Evolutionary conservation across 2,797 vertebrate species (phyloP), one percentile per base, ranked within the genome.

Genomic region (Hyperoplus immaculatus): DNA sequence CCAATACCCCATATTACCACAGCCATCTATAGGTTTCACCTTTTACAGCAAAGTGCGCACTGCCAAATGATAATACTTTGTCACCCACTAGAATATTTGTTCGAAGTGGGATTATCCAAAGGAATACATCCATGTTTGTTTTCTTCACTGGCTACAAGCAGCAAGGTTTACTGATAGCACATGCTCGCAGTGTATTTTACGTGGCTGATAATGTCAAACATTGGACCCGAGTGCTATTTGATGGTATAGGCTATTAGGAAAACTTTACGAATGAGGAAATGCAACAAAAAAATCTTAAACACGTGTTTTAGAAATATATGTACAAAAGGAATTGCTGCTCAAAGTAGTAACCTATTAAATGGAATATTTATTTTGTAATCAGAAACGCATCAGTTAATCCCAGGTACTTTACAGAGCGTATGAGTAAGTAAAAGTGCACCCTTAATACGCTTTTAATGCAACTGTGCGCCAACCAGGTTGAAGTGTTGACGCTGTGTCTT

Each of bases 381-480:
- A 18, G 59, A 64, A 57, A 60, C 38, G 36, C 65, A 36, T 67
- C 55, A 57, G 75, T 83, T 88, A 89, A 90, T 92, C 88, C 82
- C 0, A 75, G 92, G 90, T 89, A 72, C 75, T 81, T 81, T 78
- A 81, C 78, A 75, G 56, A 64, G 79, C 84, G 77, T 79, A 81
- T 70, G 86, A 84, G 82, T 89, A 87, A 87, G 92, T 86, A 59
- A 82, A 77, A 87, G 87, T 83, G 79, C 69, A 78, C 65, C 77
- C 72, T 75, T 64, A 89, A 79, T 83, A 69, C 57, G 72, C 65
- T 15, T 80, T 65, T 65, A 57, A 71, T 59, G 78, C 75, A 75
- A 70, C 45, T 5, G 36, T 46, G 69, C 5, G 45, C 65, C 77
- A 75, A 29, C n/a, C 59, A 29, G 82, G 73, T 72, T 43, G 61